Percentiles rank a stretch among this genome's conserved stretches.
Conservation (phyloP, 2,113 vertebrate genomes). For the Calyptommatus sinebrachiatus region DNA sequence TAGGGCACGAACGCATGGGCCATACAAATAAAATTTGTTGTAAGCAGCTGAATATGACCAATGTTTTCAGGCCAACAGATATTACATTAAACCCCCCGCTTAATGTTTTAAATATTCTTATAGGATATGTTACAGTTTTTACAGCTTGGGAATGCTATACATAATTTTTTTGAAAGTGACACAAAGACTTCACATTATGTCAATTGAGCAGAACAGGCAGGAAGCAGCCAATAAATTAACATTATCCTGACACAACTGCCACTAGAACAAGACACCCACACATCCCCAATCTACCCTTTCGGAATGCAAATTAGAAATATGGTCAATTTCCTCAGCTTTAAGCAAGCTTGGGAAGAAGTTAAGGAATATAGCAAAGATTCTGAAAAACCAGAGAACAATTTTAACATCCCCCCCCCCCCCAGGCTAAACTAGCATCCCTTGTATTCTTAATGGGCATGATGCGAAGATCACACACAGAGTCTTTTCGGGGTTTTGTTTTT, state of each 20-base stretch:
- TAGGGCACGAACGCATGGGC: slow-evolving; percentile 10
- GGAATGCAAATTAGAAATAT: not conserved
- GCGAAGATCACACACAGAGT: not conserved
- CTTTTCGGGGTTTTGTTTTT: too few species aligned
- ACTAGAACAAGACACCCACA: slow-evolving; percentile 6
- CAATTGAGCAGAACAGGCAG: not conserved
- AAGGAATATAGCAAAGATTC: not conserved
- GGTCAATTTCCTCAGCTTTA: slow-evolving; percentile 11
- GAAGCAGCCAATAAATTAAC: not conserved
- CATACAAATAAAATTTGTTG: slow-evolving; percentile 43
- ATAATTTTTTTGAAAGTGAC: not conserved
- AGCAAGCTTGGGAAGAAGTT: not conserved
- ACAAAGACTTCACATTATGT: slow-evolving; percentile 6
- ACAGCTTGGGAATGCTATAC: slow-evolving; percentile 6
- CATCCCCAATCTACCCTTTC: slow-evolving; percentile 4
- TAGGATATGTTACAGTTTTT: slow-evolving; percentile 1
- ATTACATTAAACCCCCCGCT: slow-evolving; percentile 13
- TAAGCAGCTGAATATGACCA: slow-evolving; percentile 29
- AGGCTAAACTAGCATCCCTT: not conserved
- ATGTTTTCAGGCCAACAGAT: slow-evolving; percentile 27
- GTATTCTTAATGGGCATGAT: not conserved
- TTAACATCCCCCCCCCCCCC: too few species aligned
- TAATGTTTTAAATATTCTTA: slow-evolving; percentile 30
- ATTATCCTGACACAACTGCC: not conserved
- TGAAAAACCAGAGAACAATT: not conserved